Evolutionary conservation across 2,888 invertebrate species (phyloP).

Genomic region (Brachyptera putata): DNA sequence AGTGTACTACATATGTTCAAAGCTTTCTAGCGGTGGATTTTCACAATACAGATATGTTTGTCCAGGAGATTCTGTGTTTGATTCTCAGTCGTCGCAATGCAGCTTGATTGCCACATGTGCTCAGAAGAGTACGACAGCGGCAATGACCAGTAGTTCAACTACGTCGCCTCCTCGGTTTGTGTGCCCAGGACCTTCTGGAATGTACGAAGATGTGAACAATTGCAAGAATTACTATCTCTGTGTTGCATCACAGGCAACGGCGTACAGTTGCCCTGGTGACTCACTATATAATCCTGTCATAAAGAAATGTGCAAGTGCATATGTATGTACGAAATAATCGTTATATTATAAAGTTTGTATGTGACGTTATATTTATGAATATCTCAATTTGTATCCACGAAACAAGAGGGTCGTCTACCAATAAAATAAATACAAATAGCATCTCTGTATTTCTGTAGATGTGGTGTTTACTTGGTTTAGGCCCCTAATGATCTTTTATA

Average conservation of each 20-base stretch:
- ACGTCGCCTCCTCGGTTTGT: not conserved
- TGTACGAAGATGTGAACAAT: not conserved
- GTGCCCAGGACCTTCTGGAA: not conserved
- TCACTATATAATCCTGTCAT: not conserved
- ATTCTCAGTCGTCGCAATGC: not conserved
- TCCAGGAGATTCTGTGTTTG: slow-evolving; percentile 1
- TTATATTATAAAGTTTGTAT: not conserved
- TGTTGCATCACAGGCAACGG: not conserved
- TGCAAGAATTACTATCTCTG: not conserved
- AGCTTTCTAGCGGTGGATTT: not conserved
- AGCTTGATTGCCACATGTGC: not conserved
- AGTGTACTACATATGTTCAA: not conserved
- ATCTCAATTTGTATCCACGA: too few species aligned
- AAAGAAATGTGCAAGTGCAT: not conserved
- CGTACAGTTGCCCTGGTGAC: not conserved
- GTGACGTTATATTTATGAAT: not conserved
- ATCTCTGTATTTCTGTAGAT: too few species aligned
- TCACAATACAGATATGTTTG: not conserved
- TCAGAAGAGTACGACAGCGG: not conserved
- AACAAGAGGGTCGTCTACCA: too few species aligned
- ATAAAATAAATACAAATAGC: too few species aligned
- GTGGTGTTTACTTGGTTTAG: too few species aligned
- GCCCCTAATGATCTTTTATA: too few species aligned
- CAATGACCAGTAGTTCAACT: not conserved
- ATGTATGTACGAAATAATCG: not conserved